Base-by-base conservation (phyloP, 2,113 vertebrate species). In the Onychorhynchus coronatus region DNA sequence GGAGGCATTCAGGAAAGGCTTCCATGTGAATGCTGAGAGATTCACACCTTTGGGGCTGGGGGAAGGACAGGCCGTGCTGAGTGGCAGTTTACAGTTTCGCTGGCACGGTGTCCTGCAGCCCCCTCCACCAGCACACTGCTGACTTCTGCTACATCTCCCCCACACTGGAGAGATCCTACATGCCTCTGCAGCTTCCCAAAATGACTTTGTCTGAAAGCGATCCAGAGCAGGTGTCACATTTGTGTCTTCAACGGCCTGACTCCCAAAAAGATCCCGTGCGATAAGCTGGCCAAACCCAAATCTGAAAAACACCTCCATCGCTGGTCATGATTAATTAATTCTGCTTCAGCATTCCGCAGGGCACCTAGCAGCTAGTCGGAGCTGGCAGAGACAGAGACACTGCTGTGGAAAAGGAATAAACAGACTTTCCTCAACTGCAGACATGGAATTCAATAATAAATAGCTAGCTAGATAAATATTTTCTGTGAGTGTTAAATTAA, bases 311-410 rank as follows among this genome's bases (percentile, higher is more conserved):
- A 93, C 88, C 95, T 97, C 92, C 79, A 68, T 91, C 73, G 25
- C 61, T 84, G 90, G 88, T 84, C 90, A 86, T 81, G 88, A 95
- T 86, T 96, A 94, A 97, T 96, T 95, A 97, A 97, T 97, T 95
- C 87, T 96, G 76, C 77, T 88, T 86, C 9, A 12, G 88, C 53
- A 53, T 96, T 95, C 90, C 95, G 90, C 79, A 86, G 83, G 88
- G 92, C 88, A 94, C 44, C 85, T 49, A 86, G 27, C 85, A 96
- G 95, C 92, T 92, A 93, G 65, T 88, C 73, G 86, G 79, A 90
- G 47, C 65, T 86, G 85, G 61, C 11, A n/a, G 85, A 84, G 59
- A 78, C 83, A 85, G 68, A 95, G 90, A 84, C 56, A 61, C 76
- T 94, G 92, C 90, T 78, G 83, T 63, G 86, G 76, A 76, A 86